Percentiles rank a stretch among this genome's conserved stretches.
Evolutionary conservation across 2,888 invertebrate genomes (phyloP).

Genomic region (Ischnus inquisitorius): DNA sequence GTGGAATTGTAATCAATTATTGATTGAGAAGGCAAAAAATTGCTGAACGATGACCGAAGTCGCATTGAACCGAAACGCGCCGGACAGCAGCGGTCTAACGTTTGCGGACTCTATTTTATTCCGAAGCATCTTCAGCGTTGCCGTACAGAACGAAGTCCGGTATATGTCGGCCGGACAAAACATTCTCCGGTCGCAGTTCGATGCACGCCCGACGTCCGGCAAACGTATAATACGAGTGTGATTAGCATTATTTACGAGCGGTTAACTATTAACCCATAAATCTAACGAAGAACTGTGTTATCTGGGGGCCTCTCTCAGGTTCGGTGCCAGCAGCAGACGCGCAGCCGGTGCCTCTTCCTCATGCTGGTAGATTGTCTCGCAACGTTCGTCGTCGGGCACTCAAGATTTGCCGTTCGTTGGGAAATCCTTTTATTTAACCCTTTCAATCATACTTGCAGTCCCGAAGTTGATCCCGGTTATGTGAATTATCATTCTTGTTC

Average conservation of each 20-base stretch:
- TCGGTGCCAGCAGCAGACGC: slow-evolving; percentile 41
- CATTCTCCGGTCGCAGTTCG: slow-evolving; percentile 73
- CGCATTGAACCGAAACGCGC: not conserved
- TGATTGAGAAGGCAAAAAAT: not conserved
- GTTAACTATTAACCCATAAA: slow-evolving; percentile 85
- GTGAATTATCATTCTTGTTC: not conserved
- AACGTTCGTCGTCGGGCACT: not conserved
- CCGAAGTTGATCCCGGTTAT: not conserved
- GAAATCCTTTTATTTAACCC: slow-evolving; percentile 29
- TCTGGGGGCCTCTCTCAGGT: slow-evolving; percentile 55
- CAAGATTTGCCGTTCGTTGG: slow-evolving; percentile 28
- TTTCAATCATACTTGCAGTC: slow-evolving; percentile 6
- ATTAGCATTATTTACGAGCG: slow-evolving; percentile 85
- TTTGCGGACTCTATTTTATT: not conserved
- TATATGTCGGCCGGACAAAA: slow-evolving; percentile 77
- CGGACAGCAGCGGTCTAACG: not conserved
- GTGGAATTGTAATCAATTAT: not conserved
- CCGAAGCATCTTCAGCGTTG: slow-evolving; percentile 9
- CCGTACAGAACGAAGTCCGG: slow-evolving; percentile 24
- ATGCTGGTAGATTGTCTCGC: slow-evolving; percentile 9
- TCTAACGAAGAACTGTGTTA: slow-evolving; percentile 74
- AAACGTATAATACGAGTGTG: slow-evolving; percentile 85
- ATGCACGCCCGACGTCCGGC: slow-evolving; percentile 68
- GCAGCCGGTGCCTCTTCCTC: slow-evolving; percentile 35
- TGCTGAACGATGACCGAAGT: not conserved